Percentiles rank a stretch among this genome's conserved stretches.
phyloP scores from a whole-genome alignment of 1,140 invertebrate genomes.

The Macrobrachium nipponense region DNA sequence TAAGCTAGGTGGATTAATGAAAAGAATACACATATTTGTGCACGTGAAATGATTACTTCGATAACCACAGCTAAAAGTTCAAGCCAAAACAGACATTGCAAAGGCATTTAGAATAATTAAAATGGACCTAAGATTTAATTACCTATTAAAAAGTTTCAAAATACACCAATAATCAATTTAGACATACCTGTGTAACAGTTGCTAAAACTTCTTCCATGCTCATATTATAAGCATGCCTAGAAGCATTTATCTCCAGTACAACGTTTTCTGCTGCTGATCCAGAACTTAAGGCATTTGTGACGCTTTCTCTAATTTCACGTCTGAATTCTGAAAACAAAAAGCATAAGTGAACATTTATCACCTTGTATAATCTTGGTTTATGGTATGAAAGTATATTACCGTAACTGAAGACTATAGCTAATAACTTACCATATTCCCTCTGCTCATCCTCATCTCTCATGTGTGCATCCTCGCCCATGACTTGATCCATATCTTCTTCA shows the following conservation, averaged over 20 bases:
- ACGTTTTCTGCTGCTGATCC: constrained; percentile 43
- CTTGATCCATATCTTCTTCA: constrained; percentile 23
- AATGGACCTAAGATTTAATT: not conserved
- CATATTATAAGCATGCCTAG: constrained; percentile 50
- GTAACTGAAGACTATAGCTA: not conserved
- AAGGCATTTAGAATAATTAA: too few species aligned
- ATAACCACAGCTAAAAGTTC: too few species aligned
- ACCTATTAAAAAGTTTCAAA: not conserved
- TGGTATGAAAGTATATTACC: not conserved
- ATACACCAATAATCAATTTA: not conserved
- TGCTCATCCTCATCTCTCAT: constrained; percentile 53
- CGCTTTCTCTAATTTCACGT: constrained; percentile 34
- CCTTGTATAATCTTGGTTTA: not conserved
- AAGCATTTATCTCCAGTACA: constrained; percentile 47
- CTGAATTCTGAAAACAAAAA: constrained; percentile 34
- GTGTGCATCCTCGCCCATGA: not conserved
- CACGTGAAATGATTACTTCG: too few species aligned
- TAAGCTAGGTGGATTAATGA: too few species aligned
- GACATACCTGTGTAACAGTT: constrained; percentile 21
- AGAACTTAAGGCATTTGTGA: constrained; percentile 28
- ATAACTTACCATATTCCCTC: constrained; percentile 20
- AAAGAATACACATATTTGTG: too few species aligned
- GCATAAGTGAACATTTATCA: not conserved
- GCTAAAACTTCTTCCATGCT: constrained; percentile 48
- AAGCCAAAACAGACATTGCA: too few species aligned